Evolutionary conservation across 2,888 invertebrate genomes (phyloP).

Genomic region (Argyra leucocephala): DNA sequence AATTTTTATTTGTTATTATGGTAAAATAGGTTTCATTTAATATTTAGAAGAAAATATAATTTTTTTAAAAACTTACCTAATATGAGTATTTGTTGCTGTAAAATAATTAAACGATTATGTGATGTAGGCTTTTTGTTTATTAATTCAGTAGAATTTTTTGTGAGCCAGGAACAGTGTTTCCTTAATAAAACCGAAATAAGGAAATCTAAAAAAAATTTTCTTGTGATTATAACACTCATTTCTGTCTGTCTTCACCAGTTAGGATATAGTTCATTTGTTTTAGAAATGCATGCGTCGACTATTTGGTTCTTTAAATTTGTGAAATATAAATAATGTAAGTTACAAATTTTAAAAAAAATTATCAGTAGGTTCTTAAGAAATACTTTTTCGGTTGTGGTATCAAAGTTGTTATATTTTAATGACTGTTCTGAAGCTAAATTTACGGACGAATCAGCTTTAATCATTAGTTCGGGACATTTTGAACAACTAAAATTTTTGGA

Average conservation of each 20-base stretch:
- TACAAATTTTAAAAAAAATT: not conserved
- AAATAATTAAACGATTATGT: not conserved
- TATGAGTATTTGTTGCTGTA: too few species aligned
- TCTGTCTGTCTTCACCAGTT: not conserved
- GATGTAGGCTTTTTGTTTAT: not conserved
- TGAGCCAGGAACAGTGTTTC: not conserved
- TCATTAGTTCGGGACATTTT: not conserved
- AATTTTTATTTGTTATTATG: too few species aligned
- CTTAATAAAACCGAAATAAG: not conserved
- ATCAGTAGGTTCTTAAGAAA: not conserved
- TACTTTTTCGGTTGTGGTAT: not conserved
- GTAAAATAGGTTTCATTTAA: too few species aligned
- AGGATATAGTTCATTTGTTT: slow-evolving; percentile 5
- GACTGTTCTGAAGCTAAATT: not conserved
- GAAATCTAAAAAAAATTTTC: not conserved
- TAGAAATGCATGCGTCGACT: not conserved
- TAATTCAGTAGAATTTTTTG: not conserved
- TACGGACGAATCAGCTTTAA: not conserved
- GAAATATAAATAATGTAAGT: not conserved
- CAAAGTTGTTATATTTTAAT: not conserved
- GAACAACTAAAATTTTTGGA: not conserved
- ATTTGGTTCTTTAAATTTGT: not conserved
- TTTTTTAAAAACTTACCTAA: too few species aligned
- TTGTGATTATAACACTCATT: not conserved
- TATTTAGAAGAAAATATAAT: too few species aligned